Evolutionary conservation across 1,140 invertebrate genomes (phyloP), one percentile per base, ranked within the genome.

Genomic region (Drosophila asahinai): DNA sequence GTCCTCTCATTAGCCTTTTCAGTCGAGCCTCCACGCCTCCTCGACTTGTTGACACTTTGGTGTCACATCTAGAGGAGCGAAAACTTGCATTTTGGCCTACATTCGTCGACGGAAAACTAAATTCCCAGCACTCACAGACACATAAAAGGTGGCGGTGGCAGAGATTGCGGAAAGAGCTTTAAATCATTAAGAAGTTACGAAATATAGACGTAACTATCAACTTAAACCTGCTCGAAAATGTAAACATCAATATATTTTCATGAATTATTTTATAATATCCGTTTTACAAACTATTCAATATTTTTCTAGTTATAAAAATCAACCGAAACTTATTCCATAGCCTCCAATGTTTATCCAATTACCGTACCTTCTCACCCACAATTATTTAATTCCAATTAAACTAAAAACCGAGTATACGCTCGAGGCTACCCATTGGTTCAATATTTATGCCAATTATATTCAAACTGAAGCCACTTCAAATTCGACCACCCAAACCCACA

Each of bases 1-100:
- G 57, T 64, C 66, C 83, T 52, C 83, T 87, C 83, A 87, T 87
- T 87, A 87, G 83, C 83, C 84, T 81, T 89, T 86, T 86, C 77
- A 74, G 72, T 54, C 51, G 47, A 60, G 61, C 60, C 77, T 78
- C 59, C 72, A 78, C 55, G 68, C 54, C 70, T 38, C 22, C 54
- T 27, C 70, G n/a, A 63, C 82, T 82, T 86, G 74, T 81, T 84
- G 82, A 84, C 82, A 84, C 82, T 84, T 84, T 84, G 83, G 83
- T 84, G 82, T 81, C 83, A 84, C 73, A 66, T 75, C 72, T 57
- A 64, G 72, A 64, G 51, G 27, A 64, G 71, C 42, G 36, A 48
- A 65, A 75, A 75, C 72, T 55, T 64, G 49, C 49, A 75, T 48
- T 75, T 64, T 75, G 72, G 59, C 71, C 71, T 76, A 75, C 51